Conservation (phyloP, 2,113 vertebrate species). For the Atrichornis clamosus region DNA sequence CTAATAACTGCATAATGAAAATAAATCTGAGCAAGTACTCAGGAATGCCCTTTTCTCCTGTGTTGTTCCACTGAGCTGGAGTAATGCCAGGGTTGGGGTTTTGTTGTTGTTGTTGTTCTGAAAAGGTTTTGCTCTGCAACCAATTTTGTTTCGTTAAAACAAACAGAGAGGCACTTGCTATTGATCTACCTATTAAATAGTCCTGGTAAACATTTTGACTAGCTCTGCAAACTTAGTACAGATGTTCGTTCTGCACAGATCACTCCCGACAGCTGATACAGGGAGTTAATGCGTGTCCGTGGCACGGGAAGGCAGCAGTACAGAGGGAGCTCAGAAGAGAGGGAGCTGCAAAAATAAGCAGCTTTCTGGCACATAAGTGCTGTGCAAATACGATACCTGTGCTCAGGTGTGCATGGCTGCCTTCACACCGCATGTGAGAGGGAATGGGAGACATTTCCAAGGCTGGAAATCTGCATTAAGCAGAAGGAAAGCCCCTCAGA, state of each 20-base stretch:
- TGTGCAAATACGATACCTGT: background rate
- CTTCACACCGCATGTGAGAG: background rate
- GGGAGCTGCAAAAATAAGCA: background rate
- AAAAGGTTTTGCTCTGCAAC: constrained; percentile 44
- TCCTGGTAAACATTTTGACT: constrained; percentile 68
- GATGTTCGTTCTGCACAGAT: constrained; percentile 34
- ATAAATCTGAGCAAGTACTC: constrained; percentile 11
- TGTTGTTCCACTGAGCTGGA: constrained; percentile 21
- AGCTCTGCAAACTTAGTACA: constrained; percentile 65
- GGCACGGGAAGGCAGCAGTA: background rate
- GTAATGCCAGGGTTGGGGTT: background rate
- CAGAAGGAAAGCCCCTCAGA: background rate
- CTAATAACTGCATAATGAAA: constrained; percentile 18
- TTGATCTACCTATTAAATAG: constrained; percentile 71
- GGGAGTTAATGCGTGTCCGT: background rate
- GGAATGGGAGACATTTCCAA: background rate
- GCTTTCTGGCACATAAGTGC: background rate
- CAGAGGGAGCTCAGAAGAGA: background rate
- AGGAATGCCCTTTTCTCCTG: background rate
- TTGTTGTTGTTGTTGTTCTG: background rate
- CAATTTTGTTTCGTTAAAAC: constrained; percentile 55
- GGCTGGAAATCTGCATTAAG: background rate
- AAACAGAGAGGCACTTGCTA: constrained; percentile 63
- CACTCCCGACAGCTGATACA: background rate
- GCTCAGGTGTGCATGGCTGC: background rate